Percentiles rank a stretch among this genome's conserved stretches.
phyloP scores from a whole-genome alignment of 2,797 vertebrate species.

The Scyliorhinus canicula region DNA sequence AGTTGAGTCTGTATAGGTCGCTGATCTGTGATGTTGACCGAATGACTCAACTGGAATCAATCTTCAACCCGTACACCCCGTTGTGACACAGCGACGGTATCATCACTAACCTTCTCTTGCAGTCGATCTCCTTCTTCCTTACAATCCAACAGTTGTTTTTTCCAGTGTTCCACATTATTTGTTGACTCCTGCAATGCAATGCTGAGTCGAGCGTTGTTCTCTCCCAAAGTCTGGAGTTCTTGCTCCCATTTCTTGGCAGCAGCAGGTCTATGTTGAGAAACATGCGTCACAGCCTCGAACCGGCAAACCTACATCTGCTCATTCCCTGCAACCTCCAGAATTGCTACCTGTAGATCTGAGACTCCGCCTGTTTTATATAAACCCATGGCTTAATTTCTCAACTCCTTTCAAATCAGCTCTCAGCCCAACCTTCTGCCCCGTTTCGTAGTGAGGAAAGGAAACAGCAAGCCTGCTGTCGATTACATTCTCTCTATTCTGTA shows the following conservation, averaged over 20 bases:
- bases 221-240: slow-evolving; percentile 81
- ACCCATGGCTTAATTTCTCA: background rate
- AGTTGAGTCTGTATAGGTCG: background rate
- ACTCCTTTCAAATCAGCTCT: background rate
- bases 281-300: background rate
- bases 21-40: too few relatives aligned
- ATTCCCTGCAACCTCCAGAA: background rate
- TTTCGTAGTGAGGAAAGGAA: background rate
- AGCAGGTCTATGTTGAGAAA: slow-evolving; percentile 60
- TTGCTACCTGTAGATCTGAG: background rate
- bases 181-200: slow-evolving; percentile 81
- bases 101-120: slow-evolving; percentile 68
- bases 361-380: background rate
- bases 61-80: too few relatives aligned
- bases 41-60: too few relatives aligned
- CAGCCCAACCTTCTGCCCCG: background rate
- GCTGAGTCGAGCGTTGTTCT: slow-evolving; percentile 81
- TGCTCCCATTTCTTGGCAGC: slow-evolving; percentile 89
- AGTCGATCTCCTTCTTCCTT: slow-evolving; percentile 84
- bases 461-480: too few relatives aligned
- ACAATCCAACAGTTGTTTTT: slow-evolving; percentile 75
- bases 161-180: slow-evolving; percentile 85
- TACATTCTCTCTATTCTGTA: background rate
- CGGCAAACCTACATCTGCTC: background rate
- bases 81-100: background rate